Base-by-base conservation (phyloP, 2,888 invertebrate genomes). In the Trichopria drosophilae region DNA sequence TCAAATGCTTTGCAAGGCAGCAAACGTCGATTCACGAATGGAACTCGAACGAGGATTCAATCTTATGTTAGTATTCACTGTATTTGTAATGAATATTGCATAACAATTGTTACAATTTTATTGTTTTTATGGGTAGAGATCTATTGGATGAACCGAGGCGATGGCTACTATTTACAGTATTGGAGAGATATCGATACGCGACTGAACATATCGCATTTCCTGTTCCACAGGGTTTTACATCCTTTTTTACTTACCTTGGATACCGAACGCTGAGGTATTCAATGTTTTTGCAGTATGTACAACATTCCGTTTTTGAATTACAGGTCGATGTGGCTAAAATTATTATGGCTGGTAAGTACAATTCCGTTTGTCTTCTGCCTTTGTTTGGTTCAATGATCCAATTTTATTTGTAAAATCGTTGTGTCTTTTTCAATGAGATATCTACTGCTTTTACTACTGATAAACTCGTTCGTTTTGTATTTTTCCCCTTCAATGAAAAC, bases 311-410 rank as follows among this genome's bases (percentile, higher is more conserved):
- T 32, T 87, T 93, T 62, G 90, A 91, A 67, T 76, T 93, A 58
- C 93, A 92, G 77, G 87, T 91, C 19, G 92, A 92, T 68, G 90
- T 91, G 2, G 86, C 90, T 80, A 91, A 91, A 78, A 82, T 85
- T 31, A 90, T 92, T 55, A 84, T 92, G 72, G 83, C 85, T 62
- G 86, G 90, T 90, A 68, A 71, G 75, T 56, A 44, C 9, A n/a
- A n/a, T n/a, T n/a, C n/a, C n/a, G n/a, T n/a, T n/a, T n/a, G n/a
- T n/a, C n/a, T n/a, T n/a, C n/a, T n/a, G n/a, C n/a, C n/a, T n/a
- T n/a, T n/a, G n/a, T n/a, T n/a, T n/a, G n/a, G n/a, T n/a, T n/a
- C n/a, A n/a, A n/a, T n/a, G n/a, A n/a, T n/a, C n/a, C n/a, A n/a
- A n/a, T n/a, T n/a, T n/a, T n/a, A n/a, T n/a, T n/a, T n/a, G n/a